Evolutionary conservation across 2,113 vertebrate species (phyloP).

Genomic region (Piaya cayana): DNA sequence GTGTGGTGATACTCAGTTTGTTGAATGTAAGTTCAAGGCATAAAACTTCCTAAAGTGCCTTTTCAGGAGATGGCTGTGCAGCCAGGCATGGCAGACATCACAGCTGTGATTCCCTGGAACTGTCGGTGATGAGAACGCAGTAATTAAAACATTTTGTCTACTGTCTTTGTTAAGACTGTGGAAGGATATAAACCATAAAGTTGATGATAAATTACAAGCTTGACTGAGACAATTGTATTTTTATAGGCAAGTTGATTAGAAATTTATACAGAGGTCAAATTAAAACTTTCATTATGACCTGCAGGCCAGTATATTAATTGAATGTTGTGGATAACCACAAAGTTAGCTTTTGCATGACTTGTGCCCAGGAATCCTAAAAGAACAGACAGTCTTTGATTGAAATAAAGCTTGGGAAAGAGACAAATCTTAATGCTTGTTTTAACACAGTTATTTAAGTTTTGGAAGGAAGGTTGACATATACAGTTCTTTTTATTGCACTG

Average conservation of each 20-base stretch:
- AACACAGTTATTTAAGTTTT: background rate
- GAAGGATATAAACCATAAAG: background rate
- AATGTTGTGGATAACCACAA: background rate
- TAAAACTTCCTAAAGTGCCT: background rate
- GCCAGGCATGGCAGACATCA: background rate
- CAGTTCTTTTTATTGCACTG: background rate
- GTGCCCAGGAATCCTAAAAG: slow-evolving; percentile 34
- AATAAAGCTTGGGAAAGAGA: background rate
- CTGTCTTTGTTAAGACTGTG: background rate
- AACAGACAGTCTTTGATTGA: background rate
- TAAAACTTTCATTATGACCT: background rate
- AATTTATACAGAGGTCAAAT: background rate
- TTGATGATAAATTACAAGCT: background rate
- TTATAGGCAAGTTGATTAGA: background rate
- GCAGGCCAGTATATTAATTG: background rate
- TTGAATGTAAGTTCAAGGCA: background rate
- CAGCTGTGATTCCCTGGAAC: background rate
- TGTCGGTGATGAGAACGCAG: background rate
- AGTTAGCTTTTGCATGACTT: slow-evolving; percentile 33
- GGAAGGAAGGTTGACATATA: background rate
- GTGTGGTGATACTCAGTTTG: background rate
- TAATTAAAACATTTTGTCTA: background rate
- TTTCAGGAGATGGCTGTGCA: background rate
- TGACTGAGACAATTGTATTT: background rate
- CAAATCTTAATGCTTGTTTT: background rate